These are phyloP conservation scores for Gymnocypris eckloni DNA, from an alignment of 2,797 vertebrate genomes.

Conservation along the genomic window DNA sequence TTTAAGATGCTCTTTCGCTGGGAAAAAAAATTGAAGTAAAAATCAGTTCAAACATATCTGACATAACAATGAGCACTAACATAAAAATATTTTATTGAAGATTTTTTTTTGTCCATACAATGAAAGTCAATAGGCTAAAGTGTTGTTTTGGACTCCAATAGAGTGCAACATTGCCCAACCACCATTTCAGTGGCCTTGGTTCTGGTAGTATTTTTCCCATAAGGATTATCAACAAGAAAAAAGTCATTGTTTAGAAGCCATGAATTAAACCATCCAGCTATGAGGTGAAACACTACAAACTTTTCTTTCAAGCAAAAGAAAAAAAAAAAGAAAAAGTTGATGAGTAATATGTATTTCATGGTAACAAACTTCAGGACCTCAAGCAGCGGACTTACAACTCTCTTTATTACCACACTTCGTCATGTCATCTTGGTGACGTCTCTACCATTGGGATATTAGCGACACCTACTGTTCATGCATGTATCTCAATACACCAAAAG, in stretches of 20 bases:
- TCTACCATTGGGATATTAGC: too few relatives aligned
- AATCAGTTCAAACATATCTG: not conserved
- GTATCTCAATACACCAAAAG: too few relatives aligned
- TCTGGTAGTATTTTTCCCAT: not conserved
- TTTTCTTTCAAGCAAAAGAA: not conserved
- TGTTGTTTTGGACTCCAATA: not conserved
- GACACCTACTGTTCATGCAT: too few relatives aligned
- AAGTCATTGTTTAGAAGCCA: not conserved
- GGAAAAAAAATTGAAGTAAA: not conserved
- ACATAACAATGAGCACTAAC: not conserved
- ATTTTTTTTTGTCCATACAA: not conserved
- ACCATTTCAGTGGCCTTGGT: not conserved
- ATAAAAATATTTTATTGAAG: not conserved
- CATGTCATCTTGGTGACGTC: too few relatives aligned
- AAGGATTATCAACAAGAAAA: not conserved
- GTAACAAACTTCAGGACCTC: too few relatives aligned
- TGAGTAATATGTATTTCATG: too few relatives aligned
- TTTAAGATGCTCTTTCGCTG: conserved; percentile 99
- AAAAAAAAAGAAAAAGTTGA: not conserved
- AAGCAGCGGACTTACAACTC: too few relatives aligned
- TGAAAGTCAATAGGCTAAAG: not conserved
- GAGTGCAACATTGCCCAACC: not conserved
- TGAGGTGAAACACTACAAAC: not conserved
- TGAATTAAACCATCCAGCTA: not conserved
- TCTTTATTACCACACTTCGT: too few relatives aligned